phyloP scores from a whole-genome alignment of 1,140 invertebrate genomes.

The Trachymyrmex cornetzi region DNA sequence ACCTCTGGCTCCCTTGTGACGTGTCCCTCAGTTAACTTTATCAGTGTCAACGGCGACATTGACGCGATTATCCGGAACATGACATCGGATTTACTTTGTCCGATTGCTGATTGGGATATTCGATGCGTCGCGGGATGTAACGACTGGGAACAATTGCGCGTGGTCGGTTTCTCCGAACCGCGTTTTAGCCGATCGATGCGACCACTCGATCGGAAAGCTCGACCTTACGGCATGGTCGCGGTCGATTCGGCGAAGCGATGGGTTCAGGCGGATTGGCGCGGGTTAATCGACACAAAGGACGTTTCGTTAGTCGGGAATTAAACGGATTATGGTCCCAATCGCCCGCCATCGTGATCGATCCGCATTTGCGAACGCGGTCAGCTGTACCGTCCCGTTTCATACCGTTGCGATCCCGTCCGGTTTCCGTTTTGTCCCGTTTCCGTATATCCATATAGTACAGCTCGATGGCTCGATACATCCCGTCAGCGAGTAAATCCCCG shows the following conservation, averaged over 20 bases:
- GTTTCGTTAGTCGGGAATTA: conserved; percentile 81
- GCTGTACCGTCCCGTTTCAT: conserved; percentile 13
- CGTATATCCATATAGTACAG: conserved; percentile 17
- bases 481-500: conserved; percentile 28
- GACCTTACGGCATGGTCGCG: conserved; percentile 30
- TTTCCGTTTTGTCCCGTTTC: conserved; percentile 35
- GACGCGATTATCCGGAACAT: conserved; percentile 18
- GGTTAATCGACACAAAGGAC: conserved; percentile 82
- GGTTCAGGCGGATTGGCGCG: conserved; percentile 64
- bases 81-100: conserved; percentile 35
- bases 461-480: conserved; percentile 16
- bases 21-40: background rate
- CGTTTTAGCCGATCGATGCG: conserved; percentile 49
- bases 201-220: conserved; percentile 56
- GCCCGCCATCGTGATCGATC: conserved; percentile 66
- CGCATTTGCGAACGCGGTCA: conserved; percentile 62
- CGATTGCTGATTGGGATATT: conserved; percentile 43
- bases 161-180: conserved; percentile 24
- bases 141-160: background rate
- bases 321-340: conserved; percentile 78
- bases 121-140: conserved; percentile 24
- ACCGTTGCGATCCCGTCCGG: conserved; percentile 27
- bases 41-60: background rate
- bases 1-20: background rate
- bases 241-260: conserved; percentile 17